Evolutionary conservation across 2,888 invertebrate genomes (phyloP).

Genomic region (Seladonia tumulorum): DNA sequence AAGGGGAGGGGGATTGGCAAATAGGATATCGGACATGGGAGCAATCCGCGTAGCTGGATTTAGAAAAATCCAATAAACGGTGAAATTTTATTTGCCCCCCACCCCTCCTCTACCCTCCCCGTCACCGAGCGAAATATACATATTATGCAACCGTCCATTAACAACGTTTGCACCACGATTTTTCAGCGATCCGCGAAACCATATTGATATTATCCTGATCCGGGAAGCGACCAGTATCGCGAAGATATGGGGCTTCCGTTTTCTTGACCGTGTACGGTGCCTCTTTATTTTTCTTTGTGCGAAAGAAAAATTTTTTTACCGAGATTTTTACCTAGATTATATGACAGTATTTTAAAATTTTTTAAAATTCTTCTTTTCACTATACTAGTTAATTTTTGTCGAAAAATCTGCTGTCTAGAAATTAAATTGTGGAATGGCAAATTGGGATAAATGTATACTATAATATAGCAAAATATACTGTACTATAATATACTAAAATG

Average conservation of each 20-base stretch:
- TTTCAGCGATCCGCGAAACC: constrained; percentile 10
- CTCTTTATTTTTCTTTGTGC: neutral
- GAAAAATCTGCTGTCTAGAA: too few relatives aligned
- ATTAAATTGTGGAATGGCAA: too few relatives aligned
- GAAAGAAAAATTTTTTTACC: too few relatives aligned
- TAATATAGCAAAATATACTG: too few relatives aligned
- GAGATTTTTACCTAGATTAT: too few relatives aligned
- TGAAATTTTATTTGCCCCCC: constrained; percentile 2
- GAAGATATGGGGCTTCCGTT: neutral
- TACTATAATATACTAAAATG: too few relatives aligned
- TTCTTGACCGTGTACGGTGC: neutral
- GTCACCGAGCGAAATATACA: neutral
- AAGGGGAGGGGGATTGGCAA: neutral
- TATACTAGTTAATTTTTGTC: too few relatives aligned
- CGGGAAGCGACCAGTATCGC: neutral
- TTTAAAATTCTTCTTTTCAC: too few relatives aligned
- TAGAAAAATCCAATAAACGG: constrained; percentile 23
- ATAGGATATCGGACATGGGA: constrained; percentile 21
- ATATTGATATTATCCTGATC: constrained; percentile 8
- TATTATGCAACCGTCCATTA: constrained; percentile 15
- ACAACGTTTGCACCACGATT: neutral
- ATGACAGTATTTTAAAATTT: too few relatives aligned
- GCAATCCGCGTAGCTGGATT: constrained; percentile 8
- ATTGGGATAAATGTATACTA: too few relatives aligned
- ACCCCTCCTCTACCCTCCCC: neutral